Percentiles rank a stretch among this genome's conserved stretches.
Conservation (phyloP, 1,140 invertebrate genomes). For the Melipona quadrifasciata region DNA sequence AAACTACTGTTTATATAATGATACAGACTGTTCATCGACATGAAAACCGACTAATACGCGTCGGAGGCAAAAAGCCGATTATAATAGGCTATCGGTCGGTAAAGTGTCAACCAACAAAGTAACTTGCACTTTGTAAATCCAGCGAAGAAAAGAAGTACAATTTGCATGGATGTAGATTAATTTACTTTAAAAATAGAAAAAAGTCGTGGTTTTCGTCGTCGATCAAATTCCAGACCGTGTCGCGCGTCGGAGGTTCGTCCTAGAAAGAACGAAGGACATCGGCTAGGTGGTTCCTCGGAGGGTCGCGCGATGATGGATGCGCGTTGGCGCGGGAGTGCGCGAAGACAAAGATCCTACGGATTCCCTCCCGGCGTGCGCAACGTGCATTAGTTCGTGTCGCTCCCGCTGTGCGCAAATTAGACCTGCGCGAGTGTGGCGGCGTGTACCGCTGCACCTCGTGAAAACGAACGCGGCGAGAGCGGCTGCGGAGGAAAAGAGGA, state of each 20-base stretch:
- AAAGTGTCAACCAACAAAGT: too few species aligned
- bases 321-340: slow-evolving; percentile 77
- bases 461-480: slow-evolving; percentile 52
- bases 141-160: too few species aligned
- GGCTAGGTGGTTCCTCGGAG: slow-evolving; percentile 35
- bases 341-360: slow-evolving; percentile 75
- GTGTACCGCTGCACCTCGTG: slow-evolving; percentile 59
- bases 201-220: not conserved
- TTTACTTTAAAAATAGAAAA: too few species aligned
- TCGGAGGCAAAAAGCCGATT: too few species aligned
- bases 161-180: too few species aligned
- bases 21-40: too few species aligned
- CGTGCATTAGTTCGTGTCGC: slow-evolving; percentile 79
- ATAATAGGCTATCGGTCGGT: too few species aligned
- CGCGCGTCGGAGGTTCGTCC: not conserved
- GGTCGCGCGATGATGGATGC: slow-evolving; percentile 75
- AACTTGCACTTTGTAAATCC: too few species aligned
- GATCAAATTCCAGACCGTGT: not conserved
- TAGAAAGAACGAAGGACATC: slow-evolving; percentile 19
- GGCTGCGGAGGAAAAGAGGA: too few species aligned
- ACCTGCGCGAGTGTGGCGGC: slow-evolving; percentile 59
- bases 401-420: slow-evolving; percentile 81
- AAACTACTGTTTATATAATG: too few species aligned
- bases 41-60: too few species aligned
- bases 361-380: slow-evolving; percentile 74